Evolutionary conservation across 2,888 invertebrate species (phyloP).

Genomic region (Tipula confusa): DNA sequence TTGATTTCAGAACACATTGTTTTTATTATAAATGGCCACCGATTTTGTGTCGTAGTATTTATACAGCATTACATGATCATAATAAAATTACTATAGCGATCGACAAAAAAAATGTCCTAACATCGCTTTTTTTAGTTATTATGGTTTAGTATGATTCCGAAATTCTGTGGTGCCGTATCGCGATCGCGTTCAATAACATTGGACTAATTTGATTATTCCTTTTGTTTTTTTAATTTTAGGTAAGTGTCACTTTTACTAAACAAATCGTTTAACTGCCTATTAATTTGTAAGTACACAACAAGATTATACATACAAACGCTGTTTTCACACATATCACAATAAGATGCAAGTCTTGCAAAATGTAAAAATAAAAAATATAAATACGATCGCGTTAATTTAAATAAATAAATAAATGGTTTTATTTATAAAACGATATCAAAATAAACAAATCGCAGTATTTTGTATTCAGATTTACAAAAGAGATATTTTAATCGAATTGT

Average conservation of each 20-base stretch:
- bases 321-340: not conserved
- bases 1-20: not conserved
- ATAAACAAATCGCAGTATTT: not conserved
- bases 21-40: not conserved
- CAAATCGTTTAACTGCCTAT: not conserved
- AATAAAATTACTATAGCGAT: not conserved
- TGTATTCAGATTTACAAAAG: not conserved
- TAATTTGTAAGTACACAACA: not conserved
- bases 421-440: not conserved
- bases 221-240: not conserved
- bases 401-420: not conserved
- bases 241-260: not conserved
- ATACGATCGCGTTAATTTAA: conserved; percentile 7
- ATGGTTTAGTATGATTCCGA: no score
- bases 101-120: no score
- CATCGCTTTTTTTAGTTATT: no score
- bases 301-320: not conserved
- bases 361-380: not conserved
- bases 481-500: not conserved
- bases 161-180: no score
- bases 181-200: no score
- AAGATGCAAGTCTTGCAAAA: not conserved
- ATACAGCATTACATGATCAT: not conserved
- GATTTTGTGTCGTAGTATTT: not conserved
- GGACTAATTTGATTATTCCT: not conserved